Base-by-base conservation (phyloP, 2,888 invertebrate species). In the Elmis aenea region DNA sequence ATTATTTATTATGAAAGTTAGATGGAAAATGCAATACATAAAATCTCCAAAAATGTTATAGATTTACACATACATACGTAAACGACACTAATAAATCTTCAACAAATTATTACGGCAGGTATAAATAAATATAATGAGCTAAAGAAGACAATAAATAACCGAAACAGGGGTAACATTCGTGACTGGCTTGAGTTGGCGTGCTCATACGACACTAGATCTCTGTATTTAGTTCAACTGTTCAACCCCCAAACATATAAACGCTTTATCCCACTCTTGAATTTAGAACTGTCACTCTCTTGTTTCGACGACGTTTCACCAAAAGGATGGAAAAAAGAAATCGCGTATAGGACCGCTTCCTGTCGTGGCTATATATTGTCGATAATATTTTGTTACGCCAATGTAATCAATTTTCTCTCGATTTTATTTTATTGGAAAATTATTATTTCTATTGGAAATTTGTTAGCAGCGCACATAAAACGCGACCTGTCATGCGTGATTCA, bases 101-200 rank as follows among this genome's bases (percentile, higher is more conserved):
- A 33, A 18, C 34, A 46, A 52, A 48, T 50, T 50, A 54, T 50
- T 42, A 27, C 34, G 41, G 34, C 48, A 34, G 36, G 44, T 45
- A 52, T 52, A 50, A 50, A 53, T 47, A 48, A 44, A 50, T 37
- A 38, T 47, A 50, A 53, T 52, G 50, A 50, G 42, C 42, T 52
- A 49, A 51, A 48, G 50, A 49, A 51, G 52, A 54, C 48, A 43
- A 50, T 47, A 51, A 53, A 54, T 50, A 50, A 44, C 46, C 45
- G 46, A 54, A 48, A 42, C 42, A 47, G 38, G 50, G 51, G 50
- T 48, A 44, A 52, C 39, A 52, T 57, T 55, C 57, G 59, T 58
- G 58, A 59, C 59, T 57, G 44, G 41, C 45, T 33, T 42, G 39
- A 48, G 49, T 49, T 59, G 50, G 59, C 59, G 59, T 60, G 59